A percentile compares a stretch with the other conserved stretches of the same genome.
Conservation (phyloP, 2,797 vertebrate species). For the Chrysocyon brachyurus region DNA sequence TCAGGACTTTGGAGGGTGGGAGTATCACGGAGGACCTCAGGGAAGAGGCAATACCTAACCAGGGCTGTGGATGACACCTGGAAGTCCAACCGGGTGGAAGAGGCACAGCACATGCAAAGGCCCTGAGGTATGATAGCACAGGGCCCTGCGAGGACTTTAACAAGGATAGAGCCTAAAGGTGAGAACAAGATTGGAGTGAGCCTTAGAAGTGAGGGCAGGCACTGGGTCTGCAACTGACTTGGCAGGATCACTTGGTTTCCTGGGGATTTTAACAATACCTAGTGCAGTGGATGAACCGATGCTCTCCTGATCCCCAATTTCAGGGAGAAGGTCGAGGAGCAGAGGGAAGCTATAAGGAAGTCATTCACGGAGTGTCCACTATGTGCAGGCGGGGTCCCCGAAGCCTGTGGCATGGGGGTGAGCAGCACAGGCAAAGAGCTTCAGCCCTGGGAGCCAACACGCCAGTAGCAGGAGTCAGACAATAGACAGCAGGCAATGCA, state of each 20-base stretch:
- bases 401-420: background rate
- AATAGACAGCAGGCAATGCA: too few species aligned
- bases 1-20: background rate
- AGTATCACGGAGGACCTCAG: background rate
- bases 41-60: background rate
- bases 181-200: background rate
- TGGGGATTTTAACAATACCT: background rate
- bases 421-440: background rate
- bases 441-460: background rate
- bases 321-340: background rate
- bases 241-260: background rate
- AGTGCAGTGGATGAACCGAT: rapidly evolving
- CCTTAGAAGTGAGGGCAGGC: background rate
- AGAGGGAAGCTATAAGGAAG: background rate
- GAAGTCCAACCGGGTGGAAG: background rate
- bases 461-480: background rate
- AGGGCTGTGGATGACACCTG: background rate
- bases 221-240: background rate
- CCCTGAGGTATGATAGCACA: background rate
- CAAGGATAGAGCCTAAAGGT: background rate
- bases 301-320: background rate
- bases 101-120: background rate
- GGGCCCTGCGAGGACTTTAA: background rate
- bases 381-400: background rate
- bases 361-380: rapidly evolving